Evolutionary conservation across 2,797 vertebrate genomes (phyloP).

Genomic region (Falco berigora): DNA sequence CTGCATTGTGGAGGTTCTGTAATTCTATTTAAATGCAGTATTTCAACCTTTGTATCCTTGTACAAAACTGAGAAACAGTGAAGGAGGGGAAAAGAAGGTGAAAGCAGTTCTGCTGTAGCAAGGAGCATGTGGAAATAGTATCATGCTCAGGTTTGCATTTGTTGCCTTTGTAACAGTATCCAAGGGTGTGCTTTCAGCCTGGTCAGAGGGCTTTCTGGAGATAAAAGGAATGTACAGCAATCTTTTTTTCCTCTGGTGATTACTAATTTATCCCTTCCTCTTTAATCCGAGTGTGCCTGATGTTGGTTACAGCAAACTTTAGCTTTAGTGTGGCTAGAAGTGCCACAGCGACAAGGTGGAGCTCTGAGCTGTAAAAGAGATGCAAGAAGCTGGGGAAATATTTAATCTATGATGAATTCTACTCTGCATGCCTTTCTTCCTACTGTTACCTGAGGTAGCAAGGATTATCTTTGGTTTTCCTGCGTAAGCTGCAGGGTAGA

Average conservation of each 20-base stretch:
- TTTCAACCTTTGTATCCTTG: not conserved
- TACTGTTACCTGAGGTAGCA: not conserved
- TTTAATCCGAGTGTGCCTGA: not conserved
- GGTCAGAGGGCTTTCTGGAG: not conserved
- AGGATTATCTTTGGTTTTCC: not conserved
- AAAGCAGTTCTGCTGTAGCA: not conserved
- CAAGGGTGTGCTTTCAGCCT: not conserved
- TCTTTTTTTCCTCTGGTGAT: not conserved
- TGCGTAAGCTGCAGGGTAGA: not conserved
- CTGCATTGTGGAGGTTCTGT: not conserved
- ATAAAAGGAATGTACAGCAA: not conserved
- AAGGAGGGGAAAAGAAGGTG: not conserved
- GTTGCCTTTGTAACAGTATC: not conserved
- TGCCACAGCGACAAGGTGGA: not conserved
- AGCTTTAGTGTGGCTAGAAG: not conserved
- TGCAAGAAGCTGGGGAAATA: not conserved
- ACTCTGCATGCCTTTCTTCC: not conserved
- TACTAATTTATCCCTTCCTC: not conserved
- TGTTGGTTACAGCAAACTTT: not conserved
- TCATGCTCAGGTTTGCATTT: not conserved
- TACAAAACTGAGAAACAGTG: not conserved
- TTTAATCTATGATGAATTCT: not conserved
- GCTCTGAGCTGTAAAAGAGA: not conserved
- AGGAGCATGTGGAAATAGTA: not conserved
- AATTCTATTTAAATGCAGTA: not conserved